phyloP scores from a whole-genome alignment of 2,888 invertebrate genomes.

The Epinotia brunnichana region DNA sequence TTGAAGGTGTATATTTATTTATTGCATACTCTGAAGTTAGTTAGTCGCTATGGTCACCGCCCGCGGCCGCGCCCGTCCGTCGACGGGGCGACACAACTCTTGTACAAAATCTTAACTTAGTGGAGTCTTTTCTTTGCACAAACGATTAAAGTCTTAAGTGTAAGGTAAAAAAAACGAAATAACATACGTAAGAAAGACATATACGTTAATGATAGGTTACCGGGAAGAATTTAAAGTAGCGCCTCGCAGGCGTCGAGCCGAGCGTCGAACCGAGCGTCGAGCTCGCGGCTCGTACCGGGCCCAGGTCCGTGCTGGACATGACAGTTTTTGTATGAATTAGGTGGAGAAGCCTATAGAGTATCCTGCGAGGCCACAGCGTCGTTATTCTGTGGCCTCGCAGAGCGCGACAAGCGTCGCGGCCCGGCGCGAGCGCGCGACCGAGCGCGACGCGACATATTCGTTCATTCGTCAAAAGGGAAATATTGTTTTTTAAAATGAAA shows the following conservation, averaged over 20 bases:
- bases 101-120: constrained; percentile 71
- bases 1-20: not conserved
- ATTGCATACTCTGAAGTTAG: not conserved
- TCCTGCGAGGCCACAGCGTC: not conserved
- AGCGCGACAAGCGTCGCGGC: not conserved
- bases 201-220: constrained; percentile 81
- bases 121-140: constrained; percentile 73
- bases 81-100: constrained; percentile 57
- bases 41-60: not conserved
- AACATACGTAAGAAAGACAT: constrained; percentile 84
- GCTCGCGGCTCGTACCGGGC: no score
- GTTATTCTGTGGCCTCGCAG: no score
- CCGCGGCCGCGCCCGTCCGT: not conserved
- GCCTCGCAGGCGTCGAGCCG: constrained; percentile 48
- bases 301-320: not conserved
- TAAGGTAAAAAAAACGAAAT: constrained; percentile 75
- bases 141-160: constrained; percentile 65
- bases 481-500: constrained; percentile 68
- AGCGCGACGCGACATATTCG: constrained; percentile 20
- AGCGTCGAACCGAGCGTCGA: not conserved
- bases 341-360: not conserved
- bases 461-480: constrained; percentile 39
- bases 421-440: constrained; percentile 11
- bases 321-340: constrained; percentile 19
- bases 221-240: constrained; percentile 76